Conservation (phyloP, 2,113 vertebrate genomes). For the Dipodomys ordii region DNA sequence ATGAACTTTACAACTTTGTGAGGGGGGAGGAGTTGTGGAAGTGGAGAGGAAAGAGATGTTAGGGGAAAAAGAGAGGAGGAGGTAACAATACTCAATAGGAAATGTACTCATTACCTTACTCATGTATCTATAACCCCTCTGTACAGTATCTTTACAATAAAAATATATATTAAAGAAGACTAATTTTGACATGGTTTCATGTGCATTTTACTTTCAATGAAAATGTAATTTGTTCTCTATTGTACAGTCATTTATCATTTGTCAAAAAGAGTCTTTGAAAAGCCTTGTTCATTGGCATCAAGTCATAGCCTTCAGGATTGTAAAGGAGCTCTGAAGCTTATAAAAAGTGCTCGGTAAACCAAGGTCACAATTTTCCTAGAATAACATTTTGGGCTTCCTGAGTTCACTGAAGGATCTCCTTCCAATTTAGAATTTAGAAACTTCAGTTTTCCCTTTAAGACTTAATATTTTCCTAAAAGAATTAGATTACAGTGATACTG, state of each 20-base stretch:
- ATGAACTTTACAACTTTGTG: too few species aligned
- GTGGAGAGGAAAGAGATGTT: too few species aligned
- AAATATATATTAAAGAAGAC: too few species aligned
- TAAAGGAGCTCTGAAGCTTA: background rate
- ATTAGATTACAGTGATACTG: conserved; percentile 40
- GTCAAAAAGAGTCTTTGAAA: background rate
- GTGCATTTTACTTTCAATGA: conserved; percentile 30
- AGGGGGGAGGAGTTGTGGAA: too few species aligned
- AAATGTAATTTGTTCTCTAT: background rate
- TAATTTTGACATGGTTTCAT: background rate
- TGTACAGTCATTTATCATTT: background rate
- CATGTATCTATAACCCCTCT: too few species aligned
- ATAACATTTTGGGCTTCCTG: conserved; percentile 38
- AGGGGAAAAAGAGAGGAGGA: too few species aligned
- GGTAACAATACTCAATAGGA: too few species aligned
- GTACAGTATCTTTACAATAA: too few species aligned
- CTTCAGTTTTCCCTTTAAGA: conserved; percentile 62
- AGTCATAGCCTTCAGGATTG: background rate
- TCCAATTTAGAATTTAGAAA: conserved; percentile 5
- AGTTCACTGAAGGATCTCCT: conserved; percentile 37
- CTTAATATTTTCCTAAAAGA: conserved; percentile 61
- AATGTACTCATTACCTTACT: too few species aligned
- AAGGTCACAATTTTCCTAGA: conserved; percentile 44
- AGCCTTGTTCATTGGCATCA: background rate
- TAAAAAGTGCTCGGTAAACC: conserved; percentile 37